Base-by-base conservation (phyloP, 2,113 vertebrate genomes). In the Heloderma charlesbogerti region DNA sequence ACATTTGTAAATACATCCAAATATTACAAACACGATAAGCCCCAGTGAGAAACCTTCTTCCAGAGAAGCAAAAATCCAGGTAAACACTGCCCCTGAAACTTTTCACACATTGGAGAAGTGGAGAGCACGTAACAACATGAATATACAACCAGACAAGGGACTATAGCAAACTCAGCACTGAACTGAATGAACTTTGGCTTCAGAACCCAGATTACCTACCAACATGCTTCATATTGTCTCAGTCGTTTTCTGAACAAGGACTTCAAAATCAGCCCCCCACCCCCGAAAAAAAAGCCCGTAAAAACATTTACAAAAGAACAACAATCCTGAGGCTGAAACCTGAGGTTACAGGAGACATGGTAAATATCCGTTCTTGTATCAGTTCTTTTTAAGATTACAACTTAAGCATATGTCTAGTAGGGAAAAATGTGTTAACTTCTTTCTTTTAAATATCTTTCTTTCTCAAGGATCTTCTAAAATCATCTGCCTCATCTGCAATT, bases 271-370 rank as follows among this genome's bases (percentile, higher is more conserved):
- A 87, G 13, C 7, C 81, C 82, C 86, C 72, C 57, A 31, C 6
- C 6, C 12, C 20, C n/a, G n/a, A 22, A 63, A 88, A 71, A 71
- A 74, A 25, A n/a, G 2, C 37, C 66, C 13, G 22, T 66, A 84
- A 67, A 84, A 66, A 91, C 13, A 63, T 31, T n/a, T 80, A 79
- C 91, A 92, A 31, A 77, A 77, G 2, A 34, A 66, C 40, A 89
- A 75, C 48, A 95, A 69, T 91, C 92, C 78, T 69, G 66, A 84
- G 51, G 83, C 60, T 88, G 25, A 75, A 90, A 90, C 63, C 89
- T 13, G 25, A 93, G 81, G n/a, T 80, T 78, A 71, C 69, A 82
- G 88, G 66, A 87, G 72, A 85, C 60, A 80, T 51, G 12, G 71
- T 74, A 81, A 83, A n/a, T n/a, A 27, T 1, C 31, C 90, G 75